phyloP scores from a whole-genome alignment of 2,797 vertebrate species.

The Manis javanica region DNA sequence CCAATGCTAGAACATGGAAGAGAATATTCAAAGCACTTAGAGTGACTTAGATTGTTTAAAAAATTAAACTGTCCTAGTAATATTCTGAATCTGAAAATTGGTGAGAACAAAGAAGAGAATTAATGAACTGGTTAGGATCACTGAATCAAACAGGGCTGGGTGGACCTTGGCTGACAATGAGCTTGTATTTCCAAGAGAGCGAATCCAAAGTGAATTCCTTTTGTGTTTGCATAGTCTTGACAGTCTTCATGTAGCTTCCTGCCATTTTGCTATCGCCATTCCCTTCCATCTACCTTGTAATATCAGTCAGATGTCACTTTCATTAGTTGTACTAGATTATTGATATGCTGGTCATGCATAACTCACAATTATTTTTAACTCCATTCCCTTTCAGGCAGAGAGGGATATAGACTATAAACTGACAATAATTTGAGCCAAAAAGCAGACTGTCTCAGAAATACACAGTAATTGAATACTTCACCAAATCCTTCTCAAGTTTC shows the following conservation, averaged over 20 bases:
- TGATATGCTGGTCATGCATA: not conserved
- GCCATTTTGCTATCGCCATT: not conserved
- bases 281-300: constrained; percentile 47
- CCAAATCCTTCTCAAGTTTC: not conserved
- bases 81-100: not conserved
- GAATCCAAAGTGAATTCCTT: not conserved
- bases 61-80: not conserved
- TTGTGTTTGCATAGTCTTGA: not conserved
- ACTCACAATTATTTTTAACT: constrained; percentile 18
- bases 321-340: not conserved
- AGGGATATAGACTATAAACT: not conserved
- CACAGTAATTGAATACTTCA: not conserved
- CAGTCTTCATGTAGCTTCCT: not conserved
- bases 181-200: constrained; percentile 21
- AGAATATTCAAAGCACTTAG: not conserved
- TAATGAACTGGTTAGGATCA: constrained; percentile 11
- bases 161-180: not conserved
- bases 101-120: not conserved
- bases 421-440: not conserved
- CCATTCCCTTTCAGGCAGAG: not conserved
- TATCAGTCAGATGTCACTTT: constrained; percentile 14
- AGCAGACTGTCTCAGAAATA: not conserved
- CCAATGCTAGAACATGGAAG: not conserved
- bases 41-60: constrained; percentile 48
- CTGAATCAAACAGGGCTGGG: not conserved